A percentile compares a stretch with the other conserved stretches of the same genome.
Evolutionary conservation across 2,888 invertebrate genomes (phyloP).

Genomic region (Mystacides longicornis): DNA sequence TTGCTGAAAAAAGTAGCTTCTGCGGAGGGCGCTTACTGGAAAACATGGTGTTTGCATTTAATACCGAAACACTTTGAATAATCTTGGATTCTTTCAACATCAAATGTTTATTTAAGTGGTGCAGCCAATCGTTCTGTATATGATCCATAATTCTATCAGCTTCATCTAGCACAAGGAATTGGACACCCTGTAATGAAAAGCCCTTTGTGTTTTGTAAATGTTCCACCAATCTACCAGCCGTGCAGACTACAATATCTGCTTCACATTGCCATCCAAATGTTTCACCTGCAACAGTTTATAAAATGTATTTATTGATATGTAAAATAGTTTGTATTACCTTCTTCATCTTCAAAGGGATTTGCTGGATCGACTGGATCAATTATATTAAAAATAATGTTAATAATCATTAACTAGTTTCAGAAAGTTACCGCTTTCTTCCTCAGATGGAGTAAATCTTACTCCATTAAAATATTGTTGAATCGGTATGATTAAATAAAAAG

Average conservation of each 20-base stretch:
- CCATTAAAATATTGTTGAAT: too few relatives aligned
- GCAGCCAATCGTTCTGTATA: slow-evolving; percentile 86
- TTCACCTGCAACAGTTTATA: slow-evolving; percentile 43
- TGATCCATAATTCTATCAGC: slow-evolving; percentile 93
- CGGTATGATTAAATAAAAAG: too few relatives aligned
- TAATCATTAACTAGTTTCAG: not conserved
- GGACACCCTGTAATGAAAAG: slow-evolving; percentile 61
- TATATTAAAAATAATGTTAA: too few relatives aligned
- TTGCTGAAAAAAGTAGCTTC: slow-evolving; percentile 95
- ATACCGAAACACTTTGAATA: slow-evolving; percentile 41
- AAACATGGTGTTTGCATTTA: slow-evolving; percentile 45
- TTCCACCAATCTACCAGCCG: slow-evolving; percentile 88
- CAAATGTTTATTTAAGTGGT: slow-evolving; percentile 67
- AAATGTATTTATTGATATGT: not conserved
- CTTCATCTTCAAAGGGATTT: too few relatives aligned
- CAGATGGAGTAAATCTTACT: too few relatives aligned
- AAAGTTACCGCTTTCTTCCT: too few relatives aligned
- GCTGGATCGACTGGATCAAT: too few relatives aligned
- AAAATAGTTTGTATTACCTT: too few relatives aligned
- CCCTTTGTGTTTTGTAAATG: slow-evolving; percentile 81
- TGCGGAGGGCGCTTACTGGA: slow-evolving; percentile 58
- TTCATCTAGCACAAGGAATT: slow-evolving; percentile 90
- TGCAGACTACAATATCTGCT: slow-evolving; percentile 84
- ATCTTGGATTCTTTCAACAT: slow-evolving; percentile 47
- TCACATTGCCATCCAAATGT: slow-evolving; percentile 51